Conservation (phyloP, 2,113 vertebrate species). For the Microcebus murinus region DNA sequence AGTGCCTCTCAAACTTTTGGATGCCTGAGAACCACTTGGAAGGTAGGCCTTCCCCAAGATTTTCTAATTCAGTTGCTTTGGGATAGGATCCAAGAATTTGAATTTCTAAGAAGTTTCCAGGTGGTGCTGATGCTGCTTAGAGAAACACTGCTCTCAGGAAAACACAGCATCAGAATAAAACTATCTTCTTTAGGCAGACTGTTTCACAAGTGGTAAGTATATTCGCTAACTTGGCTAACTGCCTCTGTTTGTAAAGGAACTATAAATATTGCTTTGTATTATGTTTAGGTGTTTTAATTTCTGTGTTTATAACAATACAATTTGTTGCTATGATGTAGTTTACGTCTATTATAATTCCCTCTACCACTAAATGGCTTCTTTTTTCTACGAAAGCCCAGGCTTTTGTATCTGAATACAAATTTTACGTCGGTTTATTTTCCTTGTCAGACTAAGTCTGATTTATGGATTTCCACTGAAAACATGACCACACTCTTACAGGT, state of each 20-base stretch:
- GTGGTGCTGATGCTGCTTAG: background rate
- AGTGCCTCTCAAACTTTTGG: background rate
- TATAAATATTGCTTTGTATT: constrained; percentile 36
- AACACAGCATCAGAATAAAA: background rate
- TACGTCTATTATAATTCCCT: constrained; percentile 15
- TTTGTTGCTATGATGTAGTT: constrained; percentile 35
- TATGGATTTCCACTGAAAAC: constrained; percentile 56
- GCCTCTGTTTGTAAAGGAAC: constrained; percentile 61
- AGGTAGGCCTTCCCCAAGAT: background rate
- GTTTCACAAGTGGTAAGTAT: background rate
- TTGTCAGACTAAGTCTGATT: constrained; percentile 41
- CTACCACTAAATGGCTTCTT: constrained; percentile 30
- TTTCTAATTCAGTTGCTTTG: background rate
- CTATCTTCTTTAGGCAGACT: constrained; percentile 13
- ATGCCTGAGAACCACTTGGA: background rate
- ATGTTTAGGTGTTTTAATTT: constrained; percentile 54
- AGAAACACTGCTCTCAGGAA: constrained; percentile 13
- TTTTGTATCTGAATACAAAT: background rate
- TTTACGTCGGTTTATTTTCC: constrained; percentile 61
- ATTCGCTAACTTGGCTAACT: constrained; percentile 52
- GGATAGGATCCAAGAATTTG: background rate
- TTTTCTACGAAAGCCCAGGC: background rate
- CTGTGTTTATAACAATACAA: constrained; percentile 56
- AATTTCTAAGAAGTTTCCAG: background rate
- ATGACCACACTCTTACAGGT: constrained; percentile 40